Evolutionary conservation across 2,888 invertebrate species (phyloP), one percentile per base, ranked within the genome.

Genomic region (Amphipyra berbera): DNA sequence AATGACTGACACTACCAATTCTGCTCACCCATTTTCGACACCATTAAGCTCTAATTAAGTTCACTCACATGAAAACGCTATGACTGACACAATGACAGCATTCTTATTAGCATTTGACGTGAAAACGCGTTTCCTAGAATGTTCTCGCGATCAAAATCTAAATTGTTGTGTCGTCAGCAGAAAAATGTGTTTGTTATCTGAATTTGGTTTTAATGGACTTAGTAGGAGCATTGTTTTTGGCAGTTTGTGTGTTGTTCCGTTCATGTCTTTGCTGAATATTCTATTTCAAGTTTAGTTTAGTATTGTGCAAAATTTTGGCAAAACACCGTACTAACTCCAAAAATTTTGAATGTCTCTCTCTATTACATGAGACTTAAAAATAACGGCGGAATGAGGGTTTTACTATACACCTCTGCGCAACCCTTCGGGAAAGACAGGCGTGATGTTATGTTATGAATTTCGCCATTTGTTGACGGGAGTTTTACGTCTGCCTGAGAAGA

Each of bases 51-150:
- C 50, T 73, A 73, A 77, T 73, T 73, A 73, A 73, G 78, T 68
- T 68, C 74, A 73, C 50, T 73, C 78, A 37, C 69, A 77, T 77
- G 78, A 61, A 61, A 68, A 58, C 40, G 52, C 52, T 38, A 41
- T 73, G 78, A 77, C 55, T 57, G 78, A 62, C 78, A 77, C 49
- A 54, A 21, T 77, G 73, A 77, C 73, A 73, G 78, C 35, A 62
- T 62, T 73, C 78, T 68, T 73, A 73, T 73, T 77, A 73, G 56
- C 58, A 62, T 77, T 73, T 73, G 61, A 61, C 59, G 56, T 60
- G 78, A 73, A 77, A 73, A 73, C 56, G 61, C 58, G 56, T 49
- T n/a, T 73, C 45, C 53, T 73, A 68, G 61, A 73, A 73, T 61
- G 42, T 77, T 73, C 62, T 55, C 13, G 50, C 48, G 73, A 73